A percentile compares a stretch with the other conserved stretches of the same genome.
These are phyloP conservation scores for Caretta caretta DNA, from an alignment of 2,113 vertebrate species.

Conservation along the genomic window DNA sequence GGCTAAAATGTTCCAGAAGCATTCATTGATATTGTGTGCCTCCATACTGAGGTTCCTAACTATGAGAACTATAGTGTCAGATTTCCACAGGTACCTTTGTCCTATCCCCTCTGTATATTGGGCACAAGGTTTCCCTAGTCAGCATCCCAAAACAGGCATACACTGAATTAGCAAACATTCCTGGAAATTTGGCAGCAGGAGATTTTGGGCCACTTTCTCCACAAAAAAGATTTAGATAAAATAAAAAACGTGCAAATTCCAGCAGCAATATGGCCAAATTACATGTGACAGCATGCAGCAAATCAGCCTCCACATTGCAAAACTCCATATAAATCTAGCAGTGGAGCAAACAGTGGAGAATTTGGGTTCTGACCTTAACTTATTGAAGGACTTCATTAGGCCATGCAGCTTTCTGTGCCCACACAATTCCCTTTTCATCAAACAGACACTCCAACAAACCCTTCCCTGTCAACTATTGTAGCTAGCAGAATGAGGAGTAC, in stretches of 20 bases:
- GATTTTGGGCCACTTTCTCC: neutral
- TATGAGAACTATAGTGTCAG: neutral
- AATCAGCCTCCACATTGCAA: neutral
- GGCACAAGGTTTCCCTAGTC: neutral
- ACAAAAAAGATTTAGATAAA: neutral
- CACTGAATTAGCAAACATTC: neutral
- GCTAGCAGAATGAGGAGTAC: neutral
- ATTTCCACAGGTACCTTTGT: neutral
- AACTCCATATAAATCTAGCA: neutral
- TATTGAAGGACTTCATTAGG: neutral
- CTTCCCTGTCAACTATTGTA: neutral
- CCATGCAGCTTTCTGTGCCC: neutral
- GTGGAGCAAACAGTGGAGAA: neutral
- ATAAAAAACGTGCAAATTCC: neutral
- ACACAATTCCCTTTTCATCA: neutral
- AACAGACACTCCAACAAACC: neutral
- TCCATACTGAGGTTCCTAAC: neutral
- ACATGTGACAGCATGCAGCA: neutral
- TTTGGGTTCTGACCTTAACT: neutral
- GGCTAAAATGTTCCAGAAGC: neutral
- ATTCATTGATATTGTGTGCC: neutral
- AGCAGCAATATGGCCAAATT: neutral
- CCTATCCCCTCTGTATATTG: neutral
- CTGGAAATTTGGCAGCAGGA: neutral
- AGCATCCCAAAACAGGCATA: neutral